Percentiles rank a stretch among this genome's conserved stretches.
Conservation (phyloP, 2,888 invertebrate genomes). For the Tinea semifulvella region DNA sequence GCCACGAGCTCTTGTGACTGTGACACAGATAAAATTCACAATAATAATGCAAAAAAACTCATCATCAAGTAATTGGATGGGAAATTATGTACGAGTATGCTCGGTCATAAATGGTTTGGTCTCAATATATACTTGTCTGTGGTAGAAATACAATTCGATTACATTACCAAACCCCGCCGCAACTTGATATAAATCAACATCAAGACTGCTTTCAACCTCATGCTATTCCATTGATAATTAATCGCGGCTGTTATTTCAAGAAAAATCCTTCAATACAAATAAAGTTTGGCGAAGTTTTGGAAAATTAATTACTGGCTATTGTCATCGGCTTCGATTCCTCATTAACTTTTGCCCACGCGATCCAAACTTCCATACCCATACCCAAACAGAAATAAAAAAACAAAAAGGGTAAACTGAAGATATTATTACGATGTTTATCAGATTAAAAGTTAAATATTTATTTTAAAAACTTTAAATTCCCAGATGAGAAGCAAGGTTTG, state of each 20-base stretch:
- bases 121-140: no score
- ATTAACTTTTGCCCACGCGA: slow-evolving; percentile 6
- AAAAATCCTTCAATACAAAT: slow-evolving; percentile 34
- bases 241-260: slow-evolving; percentile 49
- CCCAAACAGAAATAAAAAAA: neutral
- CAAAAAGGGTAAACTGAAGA: no score
- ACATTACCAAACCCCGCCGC: slow-evolving; percentile 23
- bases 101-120: no score
- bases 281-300: slow-evolving; percentile 7
- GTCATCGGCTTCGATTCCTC: neutral
- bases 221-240: slow-evolving; percentile 48
- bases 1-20: no score
- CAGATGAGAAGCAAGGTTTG: no score
- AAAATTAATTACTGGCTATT: slow-evolving; percentile 11
- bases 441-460: neutral
- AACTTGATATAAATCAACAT: slow-evolving; percentile 37
- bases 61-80: no score
- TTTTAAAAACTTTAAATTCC: neutral
- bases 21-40: no score
- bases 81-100: no score
- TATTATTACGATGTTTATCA: neutral
- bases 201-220: slow-evolving; percentile 31
- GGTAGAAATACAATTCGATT: slow-evolving; percentile 22
- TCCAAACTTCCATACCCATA: no score
- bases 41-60: no score